Evolutionary conservation across 2,113 vertebrate species (phyloP).

Genomic region (Anoura caudifer): DNA sequence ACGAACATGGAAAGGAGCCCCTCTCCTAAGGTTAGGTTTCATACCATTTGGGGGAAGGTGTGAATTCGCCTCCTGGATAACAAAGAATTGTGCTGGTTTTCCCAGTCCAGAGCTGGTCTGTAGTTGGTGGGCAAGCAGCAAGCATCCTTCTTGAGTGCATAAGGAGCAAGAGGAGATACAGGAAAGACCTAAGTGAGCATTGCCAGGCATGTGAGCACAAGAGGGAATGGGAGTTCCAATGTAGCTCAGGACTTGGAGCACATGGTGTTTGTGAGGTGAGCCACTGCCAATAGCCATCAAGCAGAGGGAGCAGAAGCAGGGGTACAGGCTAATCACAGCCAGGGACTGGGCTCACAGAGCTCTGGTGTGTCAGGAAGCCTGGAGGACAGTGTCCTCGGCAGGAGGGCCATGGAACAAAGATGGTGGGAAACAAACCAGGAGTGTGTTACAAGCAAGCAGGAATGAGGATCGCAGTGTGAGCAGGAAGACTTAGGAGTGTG

Average conservation of each 20-base stretch:
- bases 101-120: neutral
- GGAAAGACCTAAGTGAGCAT: neutral
- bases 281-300: neutral
- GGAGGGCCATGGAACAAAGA: neutral
- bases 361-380: neutral
- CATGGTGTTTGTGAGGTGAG: neutral
- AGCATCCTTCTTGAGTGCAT: neutral
- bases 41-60: neutral
- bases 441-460: neutral
- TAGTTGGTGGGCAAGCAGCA: neutral
- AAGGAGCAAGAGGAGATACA: neutral
- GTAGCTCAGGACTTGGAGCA: neutral
- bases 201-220: neutral
- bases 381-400: neutral
- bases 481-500: neutral
- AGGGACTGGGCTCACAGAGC: neutral
- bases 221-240: neutral
- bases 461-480: neutral
- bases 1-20: neutral
- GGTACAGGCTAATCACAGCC: neutral
- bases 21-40: neutral
- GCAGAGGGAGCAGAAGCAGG: neutral
- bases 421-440: neutral
- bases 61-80: neutral
- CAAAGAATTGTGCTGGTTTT: neutral